Conservation (phyloP, 2,113 vertebrate species). For the Brachirus orientalis region DNA sequence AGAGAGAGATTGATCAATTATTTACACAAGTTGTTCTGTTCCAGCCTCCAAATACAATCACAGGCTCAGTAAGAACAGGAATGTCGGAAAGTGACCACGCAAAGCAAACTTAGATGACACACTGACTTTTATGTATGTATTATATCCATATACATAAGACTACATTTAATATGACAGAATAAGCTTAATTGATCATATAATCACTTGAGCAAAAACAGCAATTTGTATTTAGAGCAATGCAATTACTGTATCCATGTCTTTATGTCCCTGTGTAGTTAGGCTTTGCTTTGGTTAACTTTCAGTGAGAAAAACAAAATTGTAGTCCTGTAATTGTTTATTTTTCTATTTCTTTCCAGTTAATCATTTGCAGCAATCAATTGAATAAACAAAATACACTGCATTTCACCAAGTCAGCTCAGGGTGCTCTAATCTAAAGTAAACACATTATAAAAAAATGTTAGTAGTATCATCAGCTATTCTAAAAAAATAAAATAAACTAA, state of each 20-base stretch:
- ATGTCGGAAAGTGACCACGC: slow-evolving; percentile 12
- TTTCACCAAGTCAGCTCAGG: background rate
- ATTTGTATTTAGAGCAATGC: too few species aligned
- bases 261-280: background rate
- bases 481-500: too few species aligned
- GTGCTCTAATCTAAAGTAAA: background rate
- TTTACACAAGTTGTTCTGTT: slow-evolving; percentile 42
- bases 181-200: background rate
- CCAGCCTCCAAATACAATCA: slow-evolving; percentile 30
- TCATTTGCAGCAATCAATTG: slow-evolving; percentile 65
- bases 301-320: background rate
- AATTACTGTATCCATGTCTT: background rate
- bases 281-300: background rate
- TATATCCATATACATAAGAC: too few species aligned
- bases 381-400: slow-evolving; percentile 37
- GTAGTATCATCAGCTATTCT: too few species aligned
- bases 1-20: slow-evolving; percentile 48
- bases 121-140: background rate
- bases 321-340: slow-evolving; percentile 53
- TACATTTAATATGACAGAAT: background rate
- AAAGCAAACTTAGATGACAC: too few species aligned
- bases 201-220: background rate
- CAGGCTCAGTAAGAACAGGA: too few species aligned
- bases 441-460: too few species aligned
- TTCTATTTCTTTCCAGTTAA: slow-evolving; percentile 36